Conservation (phyloP, 2,888 invertebrate genomes). For the Sepiola atlantica region DNA sequence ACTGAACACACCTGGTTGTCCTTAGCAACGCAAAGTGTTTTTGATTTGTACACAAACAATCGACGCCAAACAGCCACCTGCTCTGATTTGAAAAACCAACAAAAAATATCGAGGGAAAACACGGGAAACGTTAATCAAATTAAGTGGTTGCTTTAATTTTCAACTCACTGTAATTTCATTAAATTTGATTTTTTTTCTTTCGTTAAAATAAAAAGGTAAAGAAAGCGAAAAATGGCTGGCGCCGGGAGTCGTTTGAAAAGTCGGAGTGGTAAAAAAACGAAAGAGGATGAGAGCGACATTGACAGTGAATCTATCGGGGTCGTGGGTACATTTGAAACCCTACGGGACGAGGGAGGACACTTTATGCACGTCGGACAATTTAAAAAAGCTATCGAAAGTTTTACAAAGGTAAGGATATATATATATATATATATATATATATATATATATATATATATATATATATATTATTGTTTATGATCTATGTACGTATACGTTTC, state of each 20-base stretch:
- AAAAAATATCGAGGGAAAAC: no score
- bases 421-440: no score
- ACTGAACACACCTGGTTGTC: not conserved
- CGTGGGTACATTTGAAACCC: conserved; percentile 66
- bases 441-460: no score
- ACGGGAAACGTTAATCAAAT: not conserved
- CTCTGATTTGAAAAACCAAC: not conserved
- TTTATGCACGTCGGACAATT: conserved; percentile 69
- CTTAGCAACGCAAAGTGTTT: not conserved
- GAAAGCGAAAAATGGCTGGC: conserved; percentile 55
- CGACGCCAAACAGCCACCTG: not conserved
- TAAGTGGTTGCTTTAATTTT: not conserved
- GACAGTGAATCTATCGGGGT: conserved; percentile 62
- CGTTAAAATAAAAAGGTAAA: no score
- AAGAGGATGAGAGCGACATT: conserved; percentile 59
- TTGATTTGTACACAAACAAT: not conserved
- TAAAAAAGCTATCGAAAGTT: conserved; percentile 72
- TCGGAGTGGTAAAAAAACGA: conserved; percentile 45
- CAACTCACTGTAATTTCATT: not conserved
- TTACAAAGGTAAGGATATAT: conserved; percentile 70
- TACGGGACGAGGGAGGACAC: conserved; percentile 69
- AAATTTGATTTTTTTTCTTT: not conserved
- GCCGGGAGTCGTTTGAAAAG: conserved; percentile 52
- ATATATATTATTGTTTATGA: no score
- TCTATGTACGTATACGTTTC: no score